These are phyloP conservation scores for Pegoplata infirma DNA, from an alignment of 2,888 invertebrate species.

Conservation along the genomic window DNA sequence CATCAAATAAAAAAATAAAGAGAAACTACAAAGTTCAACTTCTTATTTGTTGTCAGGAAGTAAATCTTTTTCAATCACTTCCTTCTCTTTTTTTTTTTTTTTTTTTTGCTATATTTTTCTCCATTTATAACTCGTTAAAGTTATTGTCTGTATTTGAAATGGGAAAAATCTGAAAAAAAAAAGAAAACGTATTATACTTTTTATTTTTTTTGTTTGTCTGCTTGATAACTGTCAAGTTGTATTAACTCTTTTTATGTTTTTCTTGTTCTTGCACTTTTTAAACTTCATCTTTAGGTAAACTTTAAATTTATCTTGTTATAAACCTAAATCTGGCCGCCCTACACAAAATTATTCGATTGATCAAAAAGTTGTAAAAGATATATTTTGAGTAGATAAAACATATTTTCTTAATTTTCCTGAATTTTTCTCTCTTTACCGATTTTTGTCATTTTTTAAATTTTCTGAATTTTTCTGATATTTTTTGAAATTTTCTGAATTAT, in stretches of 20 bases:
- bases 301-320: too few relatives aligned
- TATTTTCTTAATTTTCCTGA: too few relatives aligned
- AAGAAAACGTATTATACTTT: constrained; percentile 19
- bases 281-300: constrained; percentile 34
- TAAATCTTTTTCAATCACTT: constrained; percentile 58
- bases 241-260: constrained; percentile 40
- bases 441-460: too few relatives aligned
- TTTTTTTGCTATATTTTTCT: background rate
- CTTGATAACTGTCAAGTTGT: constrained; percentile 56
- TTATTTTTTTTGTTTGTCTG: constrained; percentile 16
- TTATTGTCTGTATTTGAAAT: constrained; percentile 49
- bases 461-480: too few relatives aligned
- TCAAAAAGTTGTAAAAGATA: too few relatives aligned
- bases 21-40: constrained; percentile 9
- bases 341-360: too few relatives aligned
- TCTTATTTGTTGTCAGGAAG: constrained; percentile 52
- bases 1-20: background rate
- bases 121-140: constrained; percentile 40
- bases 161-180: constrained; percentile 30
- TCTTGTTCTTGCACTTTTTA: constrained; percentile 12
- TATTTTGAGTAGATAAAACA: too few relatives aligned
- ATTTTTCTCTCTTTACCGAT: too few relatives aligned
- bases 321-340: too few relatives aligned
- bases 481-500: too few relatives aligned
- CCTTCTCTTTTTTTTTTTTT: constrained; percentile 25